These are phyloP conservation scores for Gallinago stenura DNA, from an alignment of 2,797 vertebrate genomes.

Conservation along the genomic window DNA sequence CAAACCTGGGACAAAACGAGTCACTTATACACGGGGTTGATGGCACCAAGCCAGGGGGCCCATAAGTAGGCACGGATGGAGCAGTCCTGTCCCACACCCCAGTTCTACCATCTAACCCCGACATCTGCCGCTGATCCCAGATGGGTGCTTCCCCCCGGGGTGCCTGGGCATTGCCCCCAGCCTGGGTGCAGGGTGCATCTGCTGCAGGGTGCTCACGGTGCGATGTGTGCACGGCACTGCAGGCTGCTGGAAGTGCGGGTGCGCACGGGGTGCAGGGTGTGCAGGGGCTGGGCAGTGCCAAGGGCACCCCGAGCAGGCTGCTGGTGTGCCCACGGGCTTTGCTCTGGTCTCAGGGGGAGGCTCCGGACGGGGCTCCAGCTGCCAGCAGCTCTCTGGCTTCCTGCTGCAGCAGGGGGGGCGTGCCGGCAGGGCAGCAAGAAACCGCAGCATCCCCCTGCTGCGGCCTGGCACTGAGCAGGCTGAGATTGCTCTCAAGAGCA, in stretches of 20 bases:
- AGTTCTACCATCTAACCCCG: rapidly evolving
- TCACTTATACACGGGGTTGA: not conserved
- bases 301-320: not conserved
- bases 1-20: not conserved
- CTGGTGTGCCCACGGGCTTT: rapidly evolving
- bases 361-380: rapidly evolving
- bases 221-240: not conserved
- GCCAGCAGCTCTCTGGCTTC: not conserved
- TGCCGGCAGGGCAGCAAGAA: not conserved
- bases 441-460: not conserved
- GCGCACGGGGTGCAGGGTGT: too few species aligned
- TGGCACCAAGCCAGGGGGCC: not conserved
- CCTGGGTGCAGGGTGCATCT: not conserved
- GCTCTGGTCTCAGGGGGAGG: rapidly evolving
- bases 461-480: not conserved
- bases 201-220: not conserved
- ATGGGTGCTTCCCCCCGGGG: not conserved
- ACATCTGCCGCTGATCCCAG: not conserved
- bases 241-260: not conserved
- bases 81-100: rapidly evolving
- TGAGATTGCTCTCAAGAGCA: not conserved
- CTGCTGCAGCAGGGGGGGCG: not conserved
- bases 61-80: not conserved
- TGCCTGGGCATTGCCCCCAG: too few species aligned
- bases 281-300: not conserved